Base-by-base conservation (phyloP, 2,113 vertebrate genomes). In the Pterophyllum scalare region DNA sequence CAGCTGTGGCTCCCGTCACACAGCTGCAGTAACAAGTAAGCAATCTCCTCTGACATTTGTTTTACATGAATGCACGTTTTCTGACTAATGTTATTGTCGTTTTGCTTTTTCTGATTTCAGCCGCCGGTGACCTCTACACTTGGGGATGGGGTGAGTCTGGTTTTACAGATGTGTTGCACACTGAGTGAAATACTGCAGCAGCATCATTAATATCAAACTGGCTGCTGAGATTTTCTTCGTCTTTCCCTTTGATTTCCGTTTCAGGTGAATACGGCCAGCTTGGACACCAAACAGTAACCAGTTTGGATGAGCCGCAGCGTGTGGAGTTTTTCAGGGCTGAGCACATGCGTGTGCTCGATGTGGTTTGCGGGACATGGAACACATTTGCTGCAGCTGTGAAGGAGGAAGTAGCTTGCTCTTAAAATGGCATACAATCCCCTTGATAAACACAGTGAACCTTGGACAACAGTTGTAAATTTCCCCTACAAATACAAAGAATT, bases 71-170 rank as follows among this genome's bases (percentile, higher is more conserved):
- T 59, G 3, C 38, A n/a, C 17, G 11, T 67, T 58, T 72, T 12
- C 59, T 52, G 22, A 19, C 52, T 6, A 12, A 6, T 59, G 3
- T 22, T 3, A 67, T n/a, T 20, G 1, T 76, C 46, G 67, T 49
- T 9, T 35, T 31, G 59, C 3, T 12, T 46, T 79, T 74, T 57
- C 83, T 86, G 0, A 1, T 95, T 95, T 75, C 93, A 99, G 98
- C 96, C 3, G 79, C 79, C 0, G 97, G 98, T 0, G 95, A 97
- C 64, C 97, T 99, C 43, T 99, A 97, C 91, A 98, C 98, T 20
- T 99, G 98, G 98, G 98, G 98, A 88, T 99, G 98, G 98, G 98
- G 98, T 99, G 95, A 97, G 97, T 91, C 79, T 54, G 19, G 35
- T n/a, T 75, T 52, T 15, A 19, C 1, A 49, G 20, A 58, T 72